Evolutionary conservation across 2,888 invertebrate species (phyloP).

Genomic region (Dysmachus trigonus): DNA sequence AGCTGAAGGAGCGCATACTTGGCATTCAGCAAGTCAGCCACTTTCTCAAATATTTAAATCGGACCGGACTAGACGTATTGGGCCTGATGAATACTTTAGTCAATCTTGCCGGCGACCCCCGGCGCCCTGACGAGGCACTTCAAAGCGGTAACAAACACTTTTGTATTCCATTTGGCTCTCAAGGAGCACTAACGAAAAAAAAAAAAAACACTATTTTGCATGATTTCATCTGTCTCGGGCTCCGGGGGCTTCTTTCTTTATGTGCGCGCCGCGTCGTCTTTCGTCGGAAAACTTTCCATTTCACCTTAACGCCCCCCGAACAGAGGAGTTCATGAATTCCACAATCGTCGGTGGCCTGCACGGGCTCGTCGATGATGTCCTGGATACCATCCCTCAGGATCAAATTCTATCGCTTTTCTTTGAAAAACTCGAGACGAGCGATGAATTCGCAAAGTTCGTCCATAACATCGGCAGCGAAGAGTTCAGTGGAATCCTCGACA

Average conservation of each 20-base stretch:
- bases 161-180: constrained; percentile 41
- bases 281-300: not conserved
- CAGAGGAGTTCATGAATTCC: constrained; percentile 46
- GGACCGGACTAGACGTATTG: constrained; percentile 60
- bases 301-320: not conserved
- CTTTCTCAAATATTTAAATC: constrained; percentile 59
- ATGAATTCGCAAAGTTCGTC: constrained; percentile 60
- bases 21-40: constrained; percentile 58
- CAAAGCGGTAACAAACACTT: constrained; percentile 41
- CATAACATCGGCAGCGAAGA: constrained; percentile 59
- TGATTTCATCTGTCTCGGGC: constrained; percentile 1
- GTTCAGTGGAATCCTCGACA: constrained; percentile 58
- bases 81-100: constrained; percentile 54
- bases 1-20: constrained; percentile 56
- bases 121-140: constrained; percentile 34
- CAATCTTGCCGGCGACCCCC: constrained; percentile 53
- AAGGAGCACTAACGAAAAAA: constrained; percentile 21
- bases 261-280: not conserved
- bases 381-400: constrained; percentile 62
- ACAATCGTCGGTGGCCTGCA: constrained; percentile 56
- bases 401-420: constrained; percentile 61
- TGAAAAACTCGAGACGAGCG: constrained; percentile 61
- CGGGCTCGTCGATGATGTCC: constrained; percentile 60
- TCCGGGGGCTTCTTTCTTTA: not conserved
- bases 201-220: constrained; percentile 34